Conservation (phyloP, 2,888 invertebrate genomes). For the Patella ulyssiponensis region DNA sequence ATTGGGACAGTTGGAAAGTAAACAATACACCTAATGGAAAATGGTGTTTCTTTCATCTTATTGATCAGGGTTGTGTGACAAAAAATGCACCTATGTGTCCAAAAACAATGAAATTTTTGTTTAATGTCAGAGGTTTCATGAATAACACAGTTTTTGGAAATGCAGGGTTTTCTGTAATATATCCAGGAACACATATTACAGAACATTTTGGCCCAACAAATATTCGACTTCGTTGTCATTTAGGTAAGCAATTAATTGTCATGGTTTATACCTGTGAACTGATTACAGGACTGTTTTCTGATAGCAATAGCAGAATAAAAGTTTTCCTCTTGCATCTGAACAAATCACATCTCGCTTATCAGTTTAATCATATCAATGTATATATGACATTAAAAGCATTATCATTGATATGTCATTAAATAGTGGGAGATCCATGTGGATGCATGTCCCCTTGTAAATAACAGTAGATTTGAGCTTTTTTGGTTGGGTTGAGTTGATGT, state of each 20-base stretch:
- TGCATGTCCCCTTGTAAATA: no score
- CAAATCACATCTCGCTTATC: no score
- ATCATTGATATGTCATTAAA: no score
- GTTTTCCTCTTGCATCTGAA: neutral
- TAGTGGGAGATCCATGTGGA: no score
- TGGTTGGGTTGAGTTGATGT: no score
- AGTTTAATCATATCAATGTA: no score
- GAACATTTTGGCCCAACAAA: constrained; percentile 69
- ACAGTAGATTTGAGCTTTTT: no score
- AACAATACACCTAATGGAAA: constrained; percentile 58
- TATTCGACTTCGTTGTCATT: constrained; percentile 65
- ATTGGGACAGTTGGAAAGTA: constrained; percentile 49
- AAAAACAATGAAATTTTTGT: constrained; percentile 51
- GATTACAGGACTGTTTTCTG: neutral
- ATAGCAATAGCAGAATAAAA: neutral
- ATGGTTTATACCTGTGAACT: neutral
- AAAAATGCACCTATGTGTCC: constrained; percentile 58
- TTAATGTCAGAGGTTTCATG: constrained; percentile 55
- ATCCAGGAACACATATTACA: constrained; percentile 60
- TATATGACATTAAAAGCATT: no score
- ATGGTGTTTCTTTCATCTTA: constrained; percentile 63
- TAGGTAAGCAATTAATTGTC: constrained; percentile 49
- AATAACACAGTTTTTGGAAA: constrained; percentile 65
- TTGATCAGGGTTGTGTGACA: constrained; percentile 62
- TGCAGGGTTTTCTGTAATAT: constrained; percentile 66